Evolutionary conservation across 2,888 invertebrate species (phyloP), one percentile per base, ranked within the genome.

Genomic region (Colostygia pectinataria): DNA sequence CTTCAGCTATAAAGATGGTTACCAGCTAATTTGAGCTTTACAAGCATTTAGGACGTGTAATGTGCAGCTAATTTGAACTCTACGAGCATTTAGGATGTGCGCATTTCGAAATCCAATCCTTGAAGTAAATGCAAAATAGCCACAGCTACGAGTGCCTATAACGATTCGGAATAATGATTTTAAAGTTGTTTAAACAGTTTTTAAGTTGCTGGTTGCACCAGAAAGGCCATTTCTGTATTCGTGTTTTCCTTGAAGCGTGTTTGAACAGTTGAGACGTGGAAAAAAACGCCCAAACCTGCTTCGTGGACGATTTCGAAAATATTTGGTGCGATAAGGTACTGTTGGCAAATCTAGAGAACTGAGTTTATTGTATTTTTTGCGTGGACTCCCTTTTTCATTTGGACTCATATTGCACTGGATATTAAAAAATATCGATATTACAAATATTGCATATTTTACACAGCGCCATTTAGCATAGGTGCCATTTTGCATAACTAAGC

Each of bases 221-320:
- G 66, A 65, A 66, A 62, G 62, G 65, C 63, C 61, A 74, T 80
- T 74, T 71, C 66, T 67, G 69, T 74, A 10, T 71, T 73, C 66
- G 71, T 71, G 76, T 80, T 84, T 76, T 83, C 83, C 83, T 83
- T 79, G 81, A 85, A 82, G 80, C 80, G 80, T 87, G 71, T 89
- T 89, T 88, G 73, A 63, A 74, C 87, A 87, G 83, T 77, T 83
- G 84, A 84, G 83, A 77, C 68, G 80, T 71, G 76, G 77, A 80
- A 74, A 83, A n/a, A 85, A 85, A 82, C 77, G 75, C 75, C 68
- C 70, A 77, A 82, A 85, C 85, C 84, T 79, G 83, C 82, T 78
- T 57, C 63, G 69, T 63, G 69, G 76, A 77, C 79, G 78, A 86
- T 84, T 85, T 85, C 83, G 75, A 85, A 85, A 88, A 87, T 84